A percentile compares a stretch with the other conserved stretches of the same genome.
phyloP scores from a whole-genome alignment of 2,888 invertebrate genomes.

The Tetanocera ferruginea region DNA sequence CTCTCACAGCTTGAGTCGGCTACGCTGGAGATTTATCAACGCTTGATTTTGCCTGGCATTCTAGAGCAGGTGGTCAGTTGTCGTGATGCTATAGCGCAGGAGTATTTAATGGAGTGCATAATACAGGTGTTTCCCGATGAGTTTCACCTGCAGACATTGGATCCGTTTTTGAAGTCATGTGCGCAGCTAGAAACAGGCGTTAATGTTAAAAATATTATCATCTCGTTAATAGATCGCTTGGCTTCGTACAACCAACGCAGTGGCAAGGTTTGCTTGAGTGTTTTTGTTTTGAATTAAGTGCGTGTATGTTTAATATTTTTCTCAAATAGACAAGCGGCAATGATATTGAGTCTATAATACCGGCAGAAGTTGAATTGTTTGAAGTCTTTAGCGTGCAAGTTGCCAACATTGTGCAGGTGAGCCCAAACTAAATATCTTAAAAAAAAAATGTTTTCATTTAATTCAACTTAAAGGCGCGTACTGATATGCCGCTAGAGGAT shows the following conservation, averaged over 20 bases:
- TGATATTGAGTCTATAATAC: constrained; percentile 75
- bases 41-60: constrained; percentile 93
- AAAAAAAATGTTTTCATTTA: background rate
- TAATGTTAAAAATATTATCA: constrained; percentile 98
- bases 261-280: constrained; percentile 70
- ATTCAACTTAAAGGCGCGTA: constrained; percentile 78
- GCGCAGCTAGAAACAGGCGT: constrained; percentile 96
- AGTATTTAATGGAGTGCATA: constrained; percentile 99
- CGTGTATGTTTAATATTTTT: background rate
- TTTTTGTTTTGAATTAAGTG: background rate
- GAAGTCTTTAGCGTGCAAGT: constrained; percentile 99
- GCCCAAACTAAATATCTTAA: background rate
- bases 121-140: constrained; percentile 99
- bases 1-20: constrained; percentile 96
- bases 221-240: constrained; percentile 92
- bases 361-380: constrained; percentile 92
- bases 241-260: constrained; percentile 87
- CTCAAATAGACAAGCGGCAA: constrained; percentile 69
- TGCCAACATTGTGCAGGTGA: constrained; percentile 91
- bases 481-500: constrained; percentile 96
- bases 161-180: constrained; percentile 96
- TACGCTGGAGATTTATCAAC: constrained; percentile 91
- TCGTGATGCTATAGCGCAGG: constrained; percentile 97
- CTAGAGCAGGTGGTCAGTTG: constrained; percentile 99
- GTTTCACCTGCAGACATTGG: constrained; percentile 95